Evolutionary conservation across 2,888 invertebrate species (phyloP), one percentile per base, ranked within the genome.

Genomic region (Neoascia interrupta): DNA sequence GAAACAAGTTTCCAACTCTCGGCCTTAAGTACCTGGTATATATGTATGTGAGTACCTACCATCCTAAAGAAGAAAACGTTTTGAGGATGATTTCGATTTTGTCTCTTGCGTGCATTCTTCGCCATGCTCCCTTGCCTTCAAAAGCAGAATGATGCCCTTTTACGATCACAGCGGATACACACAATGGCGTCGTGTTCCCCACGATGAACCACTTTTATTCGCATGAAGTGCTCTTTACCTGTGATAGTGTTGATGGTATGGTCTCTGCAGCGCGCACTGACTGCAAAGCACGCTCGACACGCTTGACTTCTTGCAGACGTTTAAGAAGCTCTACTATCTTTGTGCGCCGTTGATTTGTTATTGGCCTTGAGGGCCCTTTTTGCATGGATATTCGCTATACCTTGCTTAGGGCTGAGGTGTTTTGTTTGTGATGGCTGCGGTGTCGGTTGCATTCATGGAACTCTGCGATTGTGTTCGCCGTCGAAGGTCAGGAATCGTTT

Each of bases 311-410:
- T 60, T 58, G 34, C 41, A 31, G 43, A n/a, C n/a, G n/a, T n/a
- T n/a, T n/a, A n/a, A n/a, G n/a, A n/a, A n/a, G n/a, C n/a, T n/a
- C n/a, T n/a, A n/a, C n/a, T 54, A 16, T 21, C 31, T 21, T 16
- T 49, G 41, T 58, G 34, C 26, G 41, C 18, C 26, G 49, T 51
- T 6, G 47, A 54, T 23, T 60, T 60, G 5, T 43, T 41, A 23
- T 68, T 73, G 73, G 72, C 72, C 68, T 73, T 69, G 79, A 39
- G 61, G 36, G 61, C 68, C 73, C 61, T 68, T n/a, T n/a, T n/a
- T 73, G 31, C 60, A 54, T 79, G 66, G 66, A 45, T 73, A 68
- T 39, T 61, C 43, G 31, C 36, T 79, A 56, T 73, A 68, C 72
- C 76, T 19, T 72, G 70, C 31, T 34, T n/a, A 34, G 34, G 41